A percentile compares a stretch with the other conserved stretches of the same genome.
Evolutionary conservation across 2,888 invertebrate genomes (phyloP).

Genomic region (Chirona hameri): DNA sequence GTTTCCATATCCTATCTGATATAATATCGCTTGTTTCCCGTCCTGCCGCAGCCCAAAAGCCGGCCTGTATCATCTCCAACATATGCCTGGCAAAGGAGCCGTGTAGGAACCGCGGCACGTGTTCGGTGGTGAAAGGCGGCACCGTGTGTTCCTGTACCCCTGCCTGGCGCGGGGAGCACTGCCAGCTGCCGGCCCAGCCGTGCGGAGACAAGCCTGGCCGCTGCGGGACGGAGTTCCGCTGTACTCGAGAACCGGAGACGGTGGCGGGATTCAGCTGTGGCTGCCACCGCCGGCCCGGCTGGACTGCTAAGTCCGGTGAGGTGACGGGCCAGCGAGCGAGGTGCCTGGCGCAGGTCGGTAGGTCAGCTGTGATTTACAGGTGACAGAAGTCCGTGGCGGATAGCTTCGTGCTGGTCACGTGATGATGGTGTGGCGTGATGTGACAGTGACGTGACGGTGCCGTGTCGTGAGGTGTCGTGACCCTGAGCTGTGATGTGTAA

Average conservation of each 20-base stretch:
- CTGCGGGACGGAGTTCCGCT: background rate
- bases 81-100: background rate
- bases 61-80: background rate
- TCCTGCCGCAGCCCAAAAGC: background rate
- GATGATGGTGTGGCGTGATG: background rate
- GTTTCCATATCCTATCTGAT: too few species aligned
- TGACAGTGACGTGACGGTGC: background rate
- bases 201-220: background rate
- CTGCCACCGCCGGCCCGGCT: background rate
- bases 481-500: too few species aligned
- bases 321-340: background rate
- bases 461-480: background rate
- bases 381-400: too few species aligned
- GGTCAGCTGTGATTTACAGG: background rate
- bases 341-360: background rate
- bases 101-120: background rate
- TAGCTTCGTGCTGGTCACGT: too few species aligned
- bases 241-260: background rate
- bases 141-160: background rate
- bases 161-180: background rate
- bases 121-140: background rate
- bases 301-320: background rate
- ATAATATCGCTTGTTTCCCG: background rate
- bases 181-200: conserved; percentile 2
- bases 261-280: background rate